These are phyloP conservation scores for Epirrhoe alternata DNA, from an alignment of 2,888 invertebrate genomes.

Conservation along the genomic window DNA sequence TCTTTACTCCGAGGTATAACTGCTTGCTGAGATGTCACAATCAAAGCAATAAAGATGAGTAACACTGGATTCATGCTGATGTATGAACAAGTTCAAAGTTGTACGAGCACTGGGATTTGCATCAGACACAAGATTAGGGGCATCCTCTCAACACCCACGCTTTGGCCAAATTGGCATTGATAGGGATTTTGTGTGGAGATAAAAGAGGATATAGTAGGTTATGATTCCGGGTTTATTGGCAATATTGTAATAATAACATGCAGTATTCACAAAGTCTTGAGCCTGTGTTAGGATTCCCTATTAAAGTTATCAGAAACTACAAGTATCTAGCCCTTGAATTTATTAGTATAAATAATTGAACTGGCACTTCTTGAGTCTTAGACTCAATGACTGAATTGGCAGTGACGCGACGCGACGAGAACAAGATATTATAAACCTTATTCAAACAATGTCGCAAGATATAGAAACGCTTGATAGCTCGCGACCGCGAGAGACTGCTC, in stretches of 20 bases:
- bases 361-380: too few species aligned
- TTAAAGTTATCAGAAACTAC: too few species aligned
- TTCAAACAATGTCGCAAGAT: too few species aligned
- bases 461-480: too few species aligned
- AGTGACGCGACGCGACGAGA: too few species aligned
- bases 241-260: not conserved
- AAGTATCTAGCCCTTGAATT: too few species aligned
- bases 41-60: conserved; percentile 12
- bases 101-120: conserved; percentile 32
- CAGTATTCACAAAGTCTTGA: too few species aligned
- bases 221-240: conserved; percentile 2
- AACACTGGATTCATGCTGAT: conserved; percentile 23
- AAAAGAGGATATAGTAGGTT: conserved; percentile 2
- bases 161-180: conserved; percentile 20
- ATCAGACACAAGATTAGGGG: conserved; percentile 41
- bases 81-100: conserved; percentile 17
- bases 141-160: conserved; percentile 61
- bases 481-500: too few species aligned
- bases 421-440: too few species aligned
- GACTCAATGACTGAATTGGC: too few species aligned
- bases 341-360: too few species aligned
- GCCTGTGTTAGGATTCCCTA: too few species aligned
- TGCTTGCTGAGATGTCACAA: conserved; percentile 28
- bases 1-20: conserved; percentile 15
- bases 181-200: conserved; percentile 18